Percentiles rank a stretch among this genome's conserved stretches.
Evolutionary conservation across 2,113 vertebrate genomes (phyloP).

Genomic region (Solea senegalensis): DNA sequence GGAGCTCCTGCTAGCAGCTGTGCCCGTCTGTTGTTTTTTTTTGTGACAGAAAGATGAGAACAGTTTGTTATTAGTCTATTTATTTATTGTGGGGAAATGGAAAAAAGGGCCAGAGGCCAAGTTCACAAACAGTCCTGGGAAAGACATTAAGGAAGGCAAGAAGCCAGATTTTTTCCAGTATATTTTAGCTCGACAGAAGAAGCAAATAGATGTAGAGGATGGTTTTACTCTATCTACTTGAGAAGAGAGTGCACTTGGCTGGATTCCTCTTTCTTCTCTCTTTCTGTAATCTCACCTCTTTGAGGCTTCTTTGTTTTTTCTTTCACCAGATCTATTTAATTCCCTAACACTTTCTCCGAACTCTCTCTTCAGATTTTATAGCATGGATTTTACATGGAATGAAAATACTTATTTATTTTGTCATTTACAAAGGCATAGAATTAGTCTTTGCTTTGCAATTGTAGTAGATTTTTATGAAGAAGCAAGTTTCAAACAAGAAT

Average conservation of each 20-base stretch:
- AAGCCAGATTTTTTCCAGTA: constrained; percentile 33
- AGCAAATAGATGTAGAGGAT: constrained; percentile 10
- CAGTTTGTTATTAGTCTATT: constrained; percentile 56
- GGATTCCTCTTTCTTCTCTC: background rate
- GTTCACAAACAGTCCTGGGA: constrained; percentile 67
- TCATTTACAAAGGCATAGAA: too few relatives aligned
- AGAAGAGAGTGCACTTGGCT: constrained; percentile 17
- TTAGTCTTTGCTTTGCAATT: too few relatives aligned
- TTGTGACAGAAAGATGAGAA: constrained; percentile 43
- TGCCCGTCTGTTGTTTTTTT: constrained; percentile 32
- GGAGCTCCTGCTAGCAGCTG: constrained; percentile 28
- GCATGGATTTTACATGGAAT: background rate
- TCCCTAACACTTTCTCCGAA: background rate
- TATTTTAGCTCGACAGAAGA: constrained; percentile 15
- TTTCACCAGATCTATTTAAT: constrained; percentile 1
- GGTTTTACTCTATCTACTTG: constrained; percentile 28
- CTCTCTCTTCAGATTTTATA: too few relatives aligned
- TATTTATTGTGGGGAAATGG: constrained; percentile 76
- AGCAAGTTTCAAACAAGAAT: background rate
- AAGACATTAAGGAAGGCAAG: constrained; percentile 50
- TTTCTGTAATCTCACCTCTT: background rate
- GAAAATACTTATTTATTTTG: background rate
- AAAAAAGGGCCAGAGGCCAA: constrained; percentile 58
- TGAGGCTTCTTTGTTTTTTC: background rate
- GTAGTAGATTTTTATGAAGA: too few relatives aligned